Evolutionary conservation across 1,140 invertebrate species (phyloP).

Genomic region (Pseudomyrmex pallidus): DNA sequence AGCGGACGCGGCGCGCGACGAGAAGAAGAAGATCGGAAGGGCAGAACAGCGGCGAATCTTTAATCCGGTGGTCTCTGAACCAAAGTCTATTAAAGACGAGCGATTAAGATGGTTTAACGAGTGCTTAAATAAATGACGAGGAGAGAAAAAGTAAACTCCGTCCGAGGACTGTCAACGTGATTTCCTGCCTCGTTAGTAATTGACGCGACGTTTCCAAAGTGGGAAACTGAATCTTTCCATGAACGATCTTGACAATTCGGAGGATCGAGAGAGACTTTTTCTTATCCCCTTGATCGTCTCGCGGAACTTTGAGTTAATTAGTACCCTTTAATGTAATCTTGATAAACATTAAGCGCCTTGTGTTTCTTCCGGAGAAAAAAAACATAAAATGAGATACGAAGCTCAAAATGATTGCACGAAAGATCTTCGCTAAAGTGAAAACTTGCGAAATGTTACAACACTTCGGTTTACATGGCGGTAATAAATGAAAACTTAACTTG

Average conservation of each 20-base stretch:
- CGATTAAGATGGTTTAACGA: conserved; percentile 32
- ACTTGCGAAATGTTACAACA: conserved; percentile 11
- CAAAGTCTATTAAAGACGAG: conserved; percentile 35
- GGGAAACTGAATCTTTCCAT: background rate
- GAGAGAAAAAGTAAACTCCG: conserved; percentile 22
- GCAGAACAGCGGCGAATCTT: background rate
- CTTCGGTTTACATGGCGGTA: background rate
- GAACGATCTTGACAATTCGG: background rate
- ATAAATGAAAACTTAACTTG: conserved; percentile 55
- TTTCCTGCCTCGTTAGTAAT: conserved; percentile 22
- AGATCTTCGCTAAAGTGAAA: background rate
- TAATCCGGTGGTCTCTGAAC: background rate
- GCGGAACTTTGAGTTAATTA: conserved; percentile 26
- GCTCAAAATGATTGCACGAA: background rate
- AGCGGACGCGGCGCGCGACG: background rate
- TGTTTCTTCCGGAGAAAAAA: background rate
- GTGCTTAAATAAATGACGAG: conserved; percentile 42
- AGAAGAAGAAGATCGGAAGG: background rate
- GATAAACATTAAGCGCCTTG: background rate
- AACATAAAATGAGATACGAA: background rate
- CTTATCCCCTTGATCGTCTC: background rate
- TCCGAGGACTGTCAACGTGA: background rate
- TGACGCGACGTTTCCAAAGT: background rate
- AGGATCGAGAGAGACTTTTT: background rate
- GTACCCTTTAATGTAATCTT: background rate